Conservation (phyloP, 2,888 invertebrate species). For the Drosophila pegasa region DNA sequence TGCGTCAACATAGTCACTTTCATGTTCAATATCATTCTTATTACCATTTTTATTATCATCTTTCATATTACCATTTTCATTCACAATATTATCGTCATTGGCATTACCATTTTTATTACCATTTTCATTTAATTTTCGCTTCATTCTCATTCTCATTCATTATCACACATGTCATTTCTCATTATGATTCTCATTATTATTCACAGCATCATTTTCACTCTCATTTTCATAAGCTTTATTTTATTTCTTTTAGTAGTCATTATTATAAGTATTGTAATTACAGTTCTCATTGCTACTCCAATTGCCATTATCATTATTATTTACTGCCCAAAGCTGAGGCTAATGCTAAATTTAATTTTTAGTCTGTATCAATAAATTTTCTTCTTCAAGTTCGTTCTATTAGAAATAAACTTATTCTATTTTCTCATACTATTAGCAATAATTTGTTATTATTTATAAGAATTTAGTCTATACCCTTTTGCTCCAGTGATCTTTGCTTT, state of each 20-base stretch:
- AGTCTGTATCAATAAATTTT: not conserved
- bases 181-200: not conserved
- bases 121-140: not conserved
- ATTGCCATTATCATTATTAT: not conserved
- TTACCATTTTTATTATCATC: not conserved
- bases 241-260: too few relatives aligned
- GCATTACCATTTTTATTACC: not conserved
- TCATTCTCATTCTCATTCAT: not conserved
- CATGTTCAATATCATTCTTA: not conserved
- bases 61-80: too few relatives aligned
- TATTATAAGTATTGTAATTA: too few relatives aligned
- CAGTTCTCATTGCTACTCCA: not conserved
- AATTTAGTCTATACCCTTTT: too few relatives aligned
- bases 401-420: too few relatives aligned
- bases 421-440: too few relatives aligned
- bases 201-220: not conserved
- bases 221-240: too few relatives aligned
- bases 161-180: not conserved
- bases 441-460: too few relatives aligned
- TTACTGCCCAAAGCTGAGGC: too few relatives aligned
- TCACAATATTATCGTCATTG: not conserved
- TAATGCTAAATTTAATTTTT: not conserved
- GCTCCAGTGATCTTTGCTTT: conserved; percentile 8
- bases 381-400: too few relatives aligned
- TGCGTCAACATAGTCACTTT: too few relatives aligned